Conservation (phyloP, 1,140 invertebrate genomes). For the Drosophila ambigua region DNA sequence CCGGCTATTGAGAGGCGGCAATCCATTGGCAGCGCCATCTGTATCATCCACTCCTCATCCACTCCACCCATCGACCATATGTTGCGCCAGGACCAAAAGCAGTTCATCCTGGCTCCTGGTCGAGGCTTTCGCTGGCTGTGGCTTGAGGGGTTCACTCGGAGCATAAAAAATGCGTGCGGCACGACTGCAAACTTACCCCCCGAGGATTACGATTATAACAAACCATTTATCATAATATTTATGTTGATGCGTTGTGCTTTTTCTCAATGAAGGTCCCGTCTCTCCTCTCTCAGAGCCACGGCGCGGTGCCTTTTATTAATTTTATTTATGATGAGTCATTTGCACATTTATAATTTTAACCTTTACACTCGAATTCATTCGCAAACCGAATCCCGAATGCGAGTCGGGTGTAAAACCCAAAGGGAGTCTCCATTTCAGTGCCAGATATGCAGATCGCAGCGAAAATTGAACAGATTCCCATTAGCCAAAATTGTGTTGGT, state of each 20-base stretch:
- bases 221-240: constrained; percentile 84
- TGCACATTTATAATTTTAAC: constrained; percentile 84
- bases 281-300: neutral
- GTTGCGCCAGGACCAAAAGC: constrained; percentile 63
- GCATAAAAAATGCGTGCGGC: constrained; percentile 79
- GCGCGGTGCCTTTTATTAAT: constrained; percentile 77
- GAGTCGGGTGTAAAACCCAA: constrained; percentile 34
- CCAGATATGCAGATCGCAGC: constrained; percentile 5
- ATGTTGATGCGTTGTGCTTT: constrained; percentile 83
- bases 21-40: constrained; percentile 75
- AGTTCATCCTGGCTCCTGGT: constrained; percentile 50
- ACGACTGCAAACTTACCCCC: constrained; percentile 82
- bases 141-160: constrained; percentile 31
- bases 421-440: constrained; percentile 8
- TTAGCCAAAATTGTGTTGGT: neutral
- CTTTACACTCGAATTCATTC: constrained; percentile 83
- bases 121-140: constrained; percentile 6
- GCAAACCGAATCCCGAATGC: constrained; percentile 48
- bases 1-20: constrained; percentile 66
- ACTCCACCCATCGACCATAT: constrained; percentile 74
- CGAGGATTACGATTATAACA: constrained; percentile 83
- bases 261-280: constrained; percentile 78
- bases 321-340: constrained; percentile 84
- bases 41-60: constrained; percentile 57
- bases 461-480: constrained; percentile 19